Evolutionary conservation across 1,140 invertebrate species (phyloP), one percentile per base, ranked within the genome.

Genomic region (Littorina saxatilis): DNA sequence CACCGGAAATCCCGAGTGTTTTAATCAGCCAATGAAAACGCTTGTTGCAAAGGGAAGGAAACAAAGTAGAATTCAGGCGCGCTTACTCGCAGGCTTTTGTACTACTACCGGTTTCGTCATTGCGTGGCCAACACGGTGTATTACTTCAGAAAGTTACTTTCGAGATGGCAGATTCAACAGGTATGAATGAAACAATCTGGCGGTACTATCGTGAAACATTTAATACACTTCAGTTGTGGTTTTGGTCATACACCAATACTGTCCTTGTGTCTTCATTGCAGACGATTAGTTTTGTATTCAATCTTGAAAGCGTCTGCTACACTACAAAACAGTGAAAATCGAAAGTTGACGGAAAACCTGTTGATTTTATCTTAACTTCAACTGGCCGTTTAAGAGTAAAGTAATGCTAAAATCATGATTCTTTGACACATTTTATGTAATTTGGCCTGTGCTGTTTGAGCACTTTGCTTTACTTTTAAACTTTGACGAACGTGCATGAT

Each of bases 41-140:
- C 27, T 29, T 17, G 43, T 75, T 75, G 15, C 29, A 75, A 50
- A 32, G 4, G 68, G 4, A 55, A 50, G 37, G 9, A n/a, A 13
- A 15, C n/a, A n/a, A n/a, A n/a, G n/a, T n/a, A n/a, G n/a, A 47
- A 47, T 47, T 47, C 43, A 47, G 43, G 43, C 43, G 43, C 43
- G 70, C 39, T 43, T 17, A 40, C 55, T 43, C 68, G 79, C 61
- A 9, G 13, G 11, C 27, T 37, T n/a, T n/a, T n/a, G 37, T 76
- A 43, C 66, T 75, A 81, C 73, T 76, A n/a, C 73, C 80, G 70
- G 80, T 81, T 81, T 81, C 80, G 47, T 81, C 80, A 81, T 81
- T 61, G 79, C 79, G 79, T 80, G 79, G 68, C 55, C 68, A 37
- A 70, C 39, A 13, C 55, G 76, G 52, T 55, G 35, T 13, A 23